A percentile compares a stretch with the other conserved stretches of the same genome.
phyloP scores from a whole-genome alignment of 2,888 invertebrate species.

The Deladenus siricidicola region DNA sequence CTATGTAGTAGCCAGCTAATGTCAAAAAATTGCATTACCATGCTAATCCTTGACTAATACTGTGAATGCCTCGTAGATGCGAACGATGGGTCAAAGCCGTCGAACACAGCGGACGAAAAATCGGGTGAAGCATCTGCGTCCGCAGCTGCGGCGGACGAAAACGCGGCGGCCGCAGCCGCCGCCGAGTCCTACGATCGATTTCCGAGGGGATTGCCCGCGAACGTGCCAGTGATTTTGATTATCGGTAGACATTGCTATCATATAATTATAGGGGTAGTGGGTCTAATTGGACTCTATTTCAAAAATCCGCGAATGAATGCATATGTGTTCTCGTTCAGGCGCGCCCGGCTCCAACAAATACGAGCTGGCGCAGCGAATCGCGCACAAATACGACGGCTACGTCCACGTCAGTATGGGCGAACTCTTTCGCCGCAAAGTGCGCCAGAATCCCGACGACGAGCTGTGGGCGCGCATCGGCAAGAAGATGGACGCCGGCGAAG shows the following conservation, averaged over 20 bases:
- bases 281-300: no score
- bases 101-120: no score
- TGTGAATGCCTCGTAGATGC: no score
- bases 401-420: constrained; percentile 36
- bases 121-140: no score
- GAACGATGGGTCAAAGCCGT: no score
- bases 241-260: constrained; percentile 31
- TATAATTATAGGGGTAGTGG: no score
- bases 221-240: constrained; percentile 49
- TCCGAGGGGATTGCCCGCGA: constrained; percentile 26
- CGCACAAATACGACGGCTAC: constrained; percentile 52
- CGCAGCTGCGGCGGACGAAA: background rate
- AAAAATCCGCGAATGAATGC: no score
- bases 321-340: constrained; percentile 29
- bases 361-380: constrained; percentile 42
- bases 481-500: constrained; percentile 50
- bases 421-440: constrained; percentile 37
- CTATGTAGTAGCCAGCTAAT: no score
- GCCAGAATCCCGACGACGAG: constrained; percentile 44
- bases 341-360: constrained; percentile 51
- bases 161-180: background rate
- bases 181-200: constrained; percentile 15
- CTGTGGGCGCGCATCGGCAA: constrained; percentile 49
- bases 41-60: no score
- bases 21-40: no score